Percentiles rank a stretch among this genome's conserved stretches.
Evolutionary conservation across 1,140 invertebrate species (phyloP).

Genomic region (Cataglyphis hispanica): DNA sequence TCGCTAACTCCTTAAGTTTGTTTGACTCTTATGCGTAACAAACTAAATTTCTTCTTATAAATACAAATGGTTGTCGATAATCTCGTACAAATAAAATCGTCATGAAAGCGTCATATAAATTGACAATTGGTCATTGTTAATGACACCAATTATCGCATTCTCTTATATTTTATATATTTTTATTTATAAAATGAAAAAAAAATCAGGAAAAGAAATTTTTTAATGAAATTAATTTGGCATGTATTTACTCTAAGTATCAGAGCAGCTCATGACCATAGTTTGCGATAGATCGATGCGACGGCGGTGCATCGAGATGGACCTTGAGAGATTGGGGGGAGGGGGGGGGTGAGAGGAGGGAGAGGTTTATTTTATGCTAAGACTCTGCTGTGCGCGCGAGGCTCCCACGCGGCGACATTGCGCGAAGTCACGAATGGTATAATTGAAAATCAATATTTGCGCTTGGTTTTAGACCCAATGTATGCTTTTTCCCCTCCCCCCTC

Average conservation of each 20-base stretch:
- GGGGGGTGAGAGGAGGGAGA: too few species aligned
- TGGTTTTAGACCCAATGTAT: conserved; percentile 73
- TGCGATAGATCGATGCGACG: conserved; percentile 56
- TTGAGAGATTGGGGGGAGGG: conserved; percentile 70
- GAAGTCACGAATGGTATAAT: conserved; percentile 83
- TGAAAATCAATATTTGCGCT: conserved; percentile 84
- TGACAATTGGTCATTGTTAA: not conserved
- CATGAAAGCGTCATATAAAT: not conserved
- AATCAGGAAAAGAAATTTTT: not conserved
- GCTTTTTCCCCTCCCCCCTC: conserved; percentile 9
- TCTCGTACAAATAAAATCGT: not conserved
- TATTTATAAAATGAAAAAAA: not conserved
- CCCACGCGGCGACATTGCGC: conserved; percentile 79
- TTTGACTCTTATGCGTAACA: not conserved
- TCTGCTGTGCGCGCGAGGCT: conserved; percentile 45
- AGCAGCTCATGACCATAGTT: not conserved
- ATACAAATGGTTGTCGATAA: not conserved
- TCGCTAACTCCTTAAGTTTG: not conserved
- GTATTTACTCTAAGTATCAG: not conserved
- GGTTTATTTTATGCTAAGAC: conserved; percentile 76
- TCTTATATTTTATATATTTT: too few species aligned
- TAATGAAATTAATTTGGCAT: not conserved
- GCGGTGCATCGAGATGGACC: conserved; percentile 72
- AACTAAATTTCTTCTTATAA: not conserved
- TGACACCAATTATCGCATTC: not conserved